Conservation (phyloP, 2,797 vertebrate species). For the Coendou prehensilis region DNA sequence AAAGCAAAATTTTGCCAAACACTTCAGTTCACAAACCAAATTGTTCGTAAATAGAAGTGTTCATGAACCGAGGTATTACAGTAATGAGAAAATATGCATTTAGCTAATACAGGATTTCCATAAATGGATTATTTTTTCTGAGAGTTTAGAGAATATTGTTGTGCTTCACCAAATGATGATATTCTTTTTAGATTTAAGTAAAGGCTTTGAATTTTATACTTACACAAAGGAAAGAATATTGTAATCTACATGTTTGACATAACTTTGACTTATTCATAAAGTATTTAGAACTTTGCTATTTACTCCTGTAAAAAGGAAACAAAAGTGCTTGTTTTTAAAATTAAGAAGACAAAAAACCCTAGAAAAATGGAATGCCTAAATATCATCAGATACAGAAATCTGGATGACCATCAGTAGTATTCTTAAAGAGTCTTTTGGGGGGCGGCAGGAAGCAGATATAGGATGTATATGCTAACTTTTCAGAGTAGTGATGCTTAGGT, state of each 20-base stretch:
- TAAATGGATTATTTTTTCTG: neutral
- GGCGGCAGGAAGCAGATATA: fast-evolving
- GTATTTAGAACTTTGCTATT: neutral
- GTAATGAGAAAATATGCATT: neutral
- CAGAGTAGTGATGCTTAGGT: neutral
- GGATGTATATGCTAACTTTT: neutral
- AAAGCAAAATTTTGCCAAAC: neutral
- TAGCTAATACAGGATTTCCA: neutral
- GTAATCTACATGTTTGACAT: neutral
- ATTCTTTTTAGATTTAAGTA: neutral
- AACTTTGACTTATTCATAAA: neutral
- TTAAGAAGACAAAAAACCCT: neutral
- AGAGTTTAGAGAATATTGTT: neutral
- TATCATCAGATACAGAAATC: neutral
- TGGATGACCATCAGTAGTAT: neutral
- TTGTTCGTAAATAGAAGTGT: neutral
- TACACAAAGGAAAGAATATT: neutral
- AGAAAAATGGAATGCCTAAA: neutral
- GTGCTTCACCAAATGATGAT: neutral
- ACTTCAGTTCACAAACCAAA: neutral
- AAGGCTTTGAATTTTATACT: conserved; percentile 13
- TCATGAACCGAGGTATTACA: neutral
- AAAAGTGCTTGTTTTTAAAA: neutral
- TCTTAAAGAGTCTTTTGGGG: neutral
- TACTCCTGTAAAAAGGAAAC: neutral